These are phyloP conservation scores for Carassius carassius DNA, from an alignment of 2,113 vertebrate species.

Conservation along the genomic window DNA sequence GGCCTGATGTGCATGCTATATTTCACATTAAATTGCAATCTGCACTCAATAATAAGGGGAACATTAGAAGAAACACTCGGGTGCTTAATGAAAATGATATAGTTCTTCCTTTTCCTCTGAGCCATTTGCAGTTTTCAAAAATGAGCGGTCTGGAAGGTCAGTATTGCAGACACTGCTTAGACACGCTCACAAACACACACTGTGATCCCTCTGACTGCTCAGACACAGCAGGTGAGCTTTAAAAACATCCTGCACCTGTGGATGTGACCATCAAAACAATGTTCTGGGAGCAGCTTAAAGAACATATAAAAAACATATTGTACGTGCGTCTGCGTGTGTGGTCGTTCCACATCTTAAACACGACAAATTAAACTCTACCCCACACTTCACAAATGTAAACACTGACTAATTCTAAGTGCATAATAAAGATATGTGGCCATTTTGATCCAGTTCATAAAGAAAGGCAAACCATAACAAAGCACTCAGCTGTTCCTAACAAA, in stretches of 20 bases:
- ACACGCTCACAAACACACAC: neutral
- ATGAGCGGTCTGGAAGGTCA: slow-evolving; percentile 8
- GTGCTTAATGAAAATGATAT: neutral
- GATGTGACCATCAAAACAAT: slow-evolving; percentile 13
- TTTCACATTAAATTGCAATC: neutral
- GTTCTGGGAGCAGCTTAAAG: neutral
- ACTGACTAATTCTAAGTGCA: slow-evolving; percentile 34
- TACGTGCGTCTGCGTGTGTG: slow-evolving; percentile 29
- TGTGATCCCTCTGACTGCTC: slow-evolving; percentile 33
- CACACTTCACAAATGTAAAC: slow-evolving; percentile 26
- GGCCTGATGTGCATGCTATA: neutral
- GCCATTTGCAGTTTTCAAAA: neutral
- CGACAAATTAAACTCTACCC: slow-evolving; percentile 26
- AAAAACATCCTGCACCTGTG: slow-evolving; percentile 32
- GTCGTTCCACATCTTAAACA: slow-evolving; percentile 7
- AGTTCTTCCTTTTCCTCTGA: neutral
- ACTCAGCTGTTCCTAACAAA: slow-evolving; percentile 1
- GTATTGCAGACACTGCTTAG: neutral
- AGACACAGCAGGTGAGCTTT: slow-evolving; percentile 41
- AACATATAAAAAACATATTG: neutral
- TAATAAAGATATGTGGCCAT: slow-evolving; percentile 9
- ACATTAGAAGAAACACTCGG: neutral
- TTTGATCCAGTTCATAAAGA: slow-evolving; percentile 15
- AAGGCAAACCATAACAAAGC: slow-evolving; percentile 28
- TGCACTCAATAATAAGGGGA: neutral